phyloP scores from a whole-genome alignment of 2,797 vertebrate genomes.

The Poeciliopsis turneri region DNA sequence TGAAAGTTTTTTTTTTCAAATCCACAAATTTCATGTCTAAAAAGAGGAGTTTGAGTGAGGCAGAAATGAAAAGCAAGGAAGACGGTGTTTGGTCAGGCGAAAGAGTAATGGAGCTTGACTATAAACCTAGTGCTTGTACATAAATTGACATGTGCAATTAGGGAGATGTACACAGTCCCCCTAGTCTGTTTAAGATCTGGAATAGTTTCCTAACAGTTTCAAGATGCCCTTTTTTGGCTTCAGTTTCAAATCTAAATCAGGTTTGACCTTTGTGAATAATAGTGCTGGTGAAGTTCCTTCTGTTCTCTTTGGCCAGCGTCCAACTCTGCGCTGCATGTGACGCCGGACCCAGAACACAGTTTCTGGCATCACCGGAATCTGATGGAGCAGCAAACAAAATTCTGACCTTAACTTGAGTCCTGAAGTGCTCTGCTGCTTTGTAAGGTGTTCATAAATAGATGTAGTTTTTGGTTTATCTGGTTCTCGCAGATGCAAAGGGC shows the following conservation, averaged over 20 bases:
- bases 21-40: conserved; percentile 20
- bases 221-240: conserved; percentile 79
- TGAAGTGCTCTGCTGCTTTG: conserved; percentile 47
- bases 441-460: conserved; percentile 62
- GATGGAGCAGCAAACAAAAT: conserved; percentile 49
- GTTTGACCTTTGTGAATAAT: conserved; percentile 77
- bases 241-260: conserved; percentile 70
- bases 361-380: conserved; percentile 47
- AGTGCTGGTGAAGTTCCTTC: conserved; percentile 61
- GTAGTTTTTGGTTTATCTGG: conserved; percentile 74
- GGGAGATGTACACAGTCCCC: conserved; percentile 76
- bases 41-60: conserved; percentile 21
- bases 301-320: conserved; percentile 62
- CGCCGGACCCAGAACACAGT: conserved; percentile 36
- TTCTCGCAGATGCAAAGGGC: conserved; percentile 44
- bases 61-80: conserved; percentile 23
- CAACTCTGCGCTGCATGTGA: conserved; percentile 51
- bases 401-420: conserved; percentile 49
- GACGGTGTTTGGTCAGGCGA: conserved; percentile 1
- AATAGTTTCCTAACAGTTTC: conserved; percentile 81
- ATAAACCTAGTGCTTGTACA: conserved; percentile 72
- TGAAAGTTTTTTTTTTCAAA: conserved; percentile 3
- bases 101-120: conserved; percentile 69
- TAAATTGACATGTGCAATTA: conserved; percentile 81
- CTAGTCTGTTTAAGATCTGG: conserved; percentile 77